A percentile compares a stretch with the other conserved stretches of the same genome.
phyloP scores from a whole-genome alignment of 2,113 vertebrate species.

The Suricata suricatta region DNA sequence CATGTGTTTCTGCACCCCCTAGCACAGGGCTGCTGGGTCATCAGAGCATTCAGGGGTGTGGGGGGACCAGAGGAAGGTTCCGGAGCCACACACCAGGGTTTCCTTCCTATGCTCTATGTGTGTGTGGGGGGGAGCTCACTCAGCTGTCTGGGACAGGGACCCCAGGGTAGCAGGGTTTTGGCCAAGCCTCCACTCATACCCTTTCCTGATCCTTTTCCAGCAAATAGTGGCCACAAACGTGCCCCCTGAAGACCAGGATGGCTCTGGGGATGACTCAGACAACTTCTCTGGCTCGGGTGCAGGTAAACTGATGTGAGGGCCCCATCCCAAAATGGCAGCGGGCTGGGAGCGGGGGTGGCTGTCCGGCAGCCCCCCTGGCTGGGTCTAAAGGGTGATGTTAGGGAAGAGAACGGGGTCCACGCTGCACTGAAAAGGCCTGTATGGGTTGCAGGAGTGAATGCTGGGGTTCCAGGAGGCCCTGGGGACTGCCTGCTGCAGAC shows the following conservation, averaged over 20 bases:
- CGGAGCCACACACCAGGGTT: neutral
- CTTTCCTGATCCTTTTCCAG: constrained; percentile 71
- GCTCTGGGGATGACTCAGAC: constrained; percentile 86
- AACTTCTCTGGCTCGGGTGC: constrained; percentile 86
- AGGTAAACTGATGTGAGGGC: constrained; percentile 63
- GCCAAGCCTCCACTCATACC: neutral
- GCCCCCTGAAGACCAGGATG: constrained; percentile 87
- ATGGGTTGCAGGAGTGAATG: neutral
- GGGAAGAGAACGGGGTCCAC: neutral
- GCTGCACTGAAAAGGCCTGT: neutral
- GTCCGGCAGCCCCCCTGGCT: too few species aligned
- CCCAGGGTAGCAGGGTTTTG: neutral
- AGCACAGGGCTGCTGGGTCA: neutral
- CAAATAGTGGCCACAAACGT: constrained; percentile 78
- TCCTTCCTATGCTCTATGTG: neutral
- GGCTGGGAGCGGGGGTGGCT: accelerated
- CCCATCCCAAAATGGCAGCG: neutral
- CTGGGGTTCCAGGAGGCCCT: neutral
- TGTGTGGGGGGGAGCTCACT: neutral
- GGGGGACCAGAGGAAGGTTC: neutral
- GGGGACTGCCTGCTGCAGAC: neutral
- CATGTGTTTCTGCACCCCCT: neutral
- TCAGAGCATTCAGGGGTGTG: accelerated
- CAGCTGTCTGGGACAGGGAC: neutral
- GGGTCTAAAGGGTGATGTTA: neutral